A percentile compares a stretch with the other conserved stretches of the same genome.
Conservation (phyloP, 2,888 invertebrate genomes). For the Agrilus mali region DNA sequence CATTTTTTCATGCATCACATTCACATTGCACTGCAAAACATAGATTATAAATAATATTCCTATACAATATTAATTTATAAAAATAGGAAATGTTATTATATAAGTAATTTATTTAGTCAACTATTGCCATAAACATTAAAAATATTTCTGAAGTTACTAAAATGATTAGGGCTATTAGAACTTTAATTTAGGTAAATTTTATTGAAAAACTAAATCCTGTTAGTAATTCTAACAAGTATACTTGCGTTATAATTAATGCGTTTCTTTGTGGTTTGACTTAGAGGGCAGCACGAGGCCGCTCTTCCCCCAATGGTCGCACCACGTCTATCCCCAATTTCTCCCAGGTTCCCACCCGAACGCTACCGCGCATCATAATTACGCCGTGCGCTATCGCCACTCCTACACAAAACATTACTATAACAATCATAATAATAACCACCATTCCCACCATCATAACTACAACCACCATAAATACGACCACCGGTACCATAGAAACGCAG, state of each 20-base stretch:
- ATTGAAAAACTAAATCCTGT: no score
- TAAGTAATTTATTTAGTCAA: no score
- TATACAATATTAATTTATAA: no score
- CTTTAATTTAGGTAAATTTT: no score
- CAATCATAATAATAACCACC: slow-evolving; percentile 48
- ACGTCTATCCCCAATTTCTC: slow-evolving; percentile 88
- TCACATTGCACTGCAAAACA: no score
- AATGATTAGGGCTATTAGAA: no score
- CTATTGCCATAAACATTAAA: no score
- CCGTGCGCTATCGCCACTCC: slow-evolving; percentile 35
- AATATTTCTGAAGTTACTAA: no score
- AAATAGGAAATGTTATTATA: no score
- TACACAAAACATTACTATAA: slow-evolving; percentile 41
- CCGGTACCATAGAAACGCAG: slow-evolving; percentile 47
- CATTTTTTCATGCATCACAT: no score
- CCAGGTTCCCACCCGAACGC: slow-evolving; percentile 78
- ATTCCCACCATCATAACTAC: slow-evolving; percentile 42
- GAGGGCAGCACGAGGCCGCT: slow-evolving; percentile 61
- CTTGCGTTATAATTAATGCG: slow-evolving; percentile 10
- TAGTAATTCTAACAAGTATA: no score
- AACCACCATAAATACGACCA: slow-evolving; percentile 37
- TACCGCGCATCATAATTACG: slow-evolving; percentile 37
- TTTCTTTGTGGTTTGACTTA: slow-evolving; percentile 14
- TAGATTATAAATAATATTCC: no score
- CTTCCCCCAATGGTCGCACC: slow-evolving; percentile 91